Base-by-base conservation (phyloP, 2,113 vertebrate genomes). In the Azemiops feae region DNA sequence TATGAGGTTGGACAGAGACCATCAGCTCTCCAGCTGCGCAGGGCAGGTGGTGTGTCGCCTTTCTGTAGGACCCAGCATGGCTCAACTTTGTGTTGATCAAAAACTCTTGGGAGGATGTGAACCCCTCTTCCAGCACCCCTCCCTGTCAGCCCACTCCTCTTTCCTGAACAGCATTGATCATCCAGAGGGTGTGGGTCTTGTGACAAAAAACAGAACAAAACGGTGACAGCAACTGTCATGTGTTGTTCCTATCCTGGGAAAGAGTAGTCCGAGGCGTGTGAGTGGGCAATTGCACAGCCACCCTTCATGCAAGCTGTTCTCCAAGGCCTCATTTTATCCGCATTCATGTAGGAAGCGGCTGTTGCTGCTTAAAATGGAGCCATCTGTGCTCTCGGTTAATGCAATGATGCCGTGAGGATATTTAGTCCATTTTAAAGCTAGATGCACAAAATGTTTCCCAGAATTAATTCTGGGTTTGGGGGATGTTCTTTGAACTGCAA, bases 41-140 rank as follows among this genome's bases (percentile, higher is more conserved):
- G 87, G 9, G 7, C 86, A 16, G 30, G 11, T 5, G 60, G 1
- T 27, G 27, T 3, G n/a, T 1, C 1, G 30, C 8, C 25, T 34
- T 88, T 54, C 87, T 54, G 10, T 5, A 4, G 0, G 91, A 34
- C 55, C 39, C 87, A 60, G 93, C 93, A 23, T 25, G 95, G 3
- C 92, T 89, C 94, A 64, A 55, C 92, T 95, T 64, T 0, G 4
- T 50, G 92, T 91, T 95, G 95, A 97, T 95, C 93, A 93, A 90
- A 11, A 91, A 89, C 94, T 87, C 90, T 89, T 95, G 92, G 92
- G 92, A 30, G 2, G 1, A 58, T 60, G 1, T 30, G 4, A n/a
- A 47, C 11, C 92, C 89, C 81, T 58, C n/a, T 34, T 74, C 69
- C 69, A 39, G 6, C 34, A 8, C 2, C 16, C 69, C 6, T 6